A percentile compares a stretch with the other conserved stretches of the same genome.
These are phyloP conservation scores for Phalacrocorax aristotelis DNA, from an alignment of 2,113 vertebrate species.

Conservation along the genomic window DNA sequence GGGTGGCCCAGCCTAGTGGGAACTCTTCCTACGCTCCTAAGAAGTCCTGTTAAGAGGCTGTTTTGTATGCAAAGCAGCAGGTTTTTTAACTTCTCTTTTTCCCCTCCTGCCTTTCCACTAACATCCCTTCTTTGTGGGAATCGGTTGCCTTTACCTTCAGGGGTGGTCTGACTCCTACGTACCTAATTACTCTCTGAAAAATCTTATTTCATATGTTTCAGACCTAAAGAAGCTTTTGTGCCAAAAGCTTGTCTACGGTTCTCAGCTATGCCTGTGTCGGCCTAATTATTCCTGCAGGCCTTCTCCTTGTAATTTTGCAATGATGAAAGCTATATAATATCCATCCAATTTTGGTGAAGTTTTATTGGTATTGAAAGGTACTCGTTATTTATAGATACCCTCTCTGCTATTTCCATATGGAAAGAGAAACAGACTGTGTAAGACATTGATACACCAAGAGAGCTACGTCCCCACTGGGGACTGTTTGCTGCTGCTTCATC, in stretches of 20 bases:
- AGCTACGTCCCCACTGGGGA: background rate
- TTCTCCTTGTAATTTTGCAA: background rate
- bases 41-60: background rate
- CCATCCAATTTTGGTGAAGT: background rate
- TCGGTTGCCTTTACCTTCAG: background rate
- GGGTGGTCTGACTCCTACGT: background rate
- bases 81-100: background rate
- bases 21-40: background rate
- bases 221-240: background rate
- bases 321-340: background rate
- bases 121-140: background rate
- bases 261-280: background rate
- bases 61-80: background rate
- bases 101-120: background rate
- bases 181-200: background rate
- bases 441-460: background rate
- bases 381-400: background rate
- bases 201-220: background rate
- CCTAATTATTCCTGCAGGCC: background rate
- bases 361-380: background rate
- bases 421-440: background rate
- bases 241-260: background rate
- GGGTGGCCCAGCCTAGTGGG: background rate
- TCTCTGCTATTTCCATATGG: background rate
- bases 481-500: background rate